These are phyloP conservation scores for Phrynocephalus versicolor DNA, from an alignment of 2,113 vertebrate species.

Conservation along the genomic window DNA sequence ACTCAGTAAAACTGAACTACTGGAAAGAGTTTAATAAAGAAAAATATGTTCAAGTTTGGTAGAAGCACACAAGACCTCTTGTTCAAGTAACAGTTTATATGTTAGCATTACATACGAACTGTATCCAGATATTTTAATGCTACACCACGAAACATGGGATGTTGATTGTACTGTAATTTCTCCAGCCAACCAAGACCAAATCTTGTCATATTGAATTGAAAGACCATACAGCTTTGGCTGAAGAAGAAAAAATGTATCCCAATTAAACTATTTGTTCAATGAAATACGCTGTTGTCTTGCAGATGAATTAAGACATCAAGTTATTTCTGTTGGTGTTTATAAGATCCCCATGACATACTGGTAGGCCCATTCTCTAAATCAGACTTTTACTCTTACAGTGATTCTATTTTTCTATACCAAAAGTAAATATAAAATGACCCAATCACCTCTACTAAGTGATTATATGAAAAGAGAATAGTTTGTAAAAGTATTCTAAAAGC, in stretches of 20 bases:
- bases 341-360: constrained; percentile 46
- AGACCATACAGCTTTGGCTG: constrained; percentile 40
- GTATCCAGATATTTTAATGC: constrained; percentile 36
- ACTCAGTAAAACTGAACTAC: constrained; percentile 69
- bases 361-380: not conserved
- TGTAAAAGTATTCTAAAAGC: constrained; percentile 11
- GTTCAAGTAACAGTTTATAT: constrained; percentile 52
- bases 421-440: not conserved
- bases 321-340: constrained; percentile 52
- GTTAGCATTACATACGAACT: constrained; percentile 32
- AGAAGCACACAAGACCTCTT: constrained; percentile 69
- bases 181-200: constrained; percentile 65
- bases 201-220: constrained; percentile 52
- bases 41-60: constrained; percentile 59
- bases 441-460: not conserved
- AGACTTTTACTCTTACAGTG: not conserved
- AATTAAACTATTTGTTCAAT: constrained; percentile 17
- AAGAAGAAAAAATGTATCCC: constrained; percentile 47
- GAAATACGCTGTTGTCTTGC: constrained; percentile 11
- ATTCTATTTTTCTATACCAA: not conserved
- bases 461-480: constrained; percentile 5
- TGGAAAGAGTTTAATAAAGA: constrained; percentile 77
- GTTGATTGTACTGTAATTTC: constrained; percentile 52
- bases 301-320: constrained; percentile 38
- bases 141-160: constrained; percentile 16